Evolutionary conservation across 2,888 invertebrate genomes (phyloP).

Genomic region (Tenthredo scrophulariae): DNA sequence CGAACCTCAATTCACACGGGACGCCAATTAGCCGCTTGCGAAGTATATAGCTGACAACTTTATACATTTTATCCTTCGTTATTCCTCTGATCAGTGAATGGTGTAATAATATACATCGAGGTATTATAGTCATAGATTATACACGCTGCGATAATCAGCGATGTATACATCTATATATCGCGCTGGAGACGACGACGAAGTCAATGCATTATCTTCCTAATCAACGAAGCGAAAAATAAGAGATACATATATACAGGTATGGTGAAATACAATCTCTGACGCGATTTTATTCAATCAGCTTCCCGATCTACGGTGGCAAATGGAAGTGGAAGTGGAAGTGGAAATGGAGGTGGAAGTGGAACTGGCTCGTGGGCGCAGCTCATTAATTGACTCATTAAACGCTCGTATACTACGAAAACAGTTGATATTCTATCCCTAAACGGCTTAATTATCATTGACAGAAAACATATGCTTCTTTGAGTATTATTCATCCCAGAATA

Average conservation of each 20-base stretch:
- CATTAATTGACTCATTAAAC: conserved; percentile 41
- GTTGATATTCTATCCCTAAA: conserved; percentile 11
- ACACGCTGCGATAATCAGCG: neutral
- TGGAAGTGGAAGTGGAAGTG: neutral
- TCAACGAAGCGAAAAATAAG: conserved; percentile 12
- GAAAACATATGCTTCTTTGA: conserved; percentile 30
- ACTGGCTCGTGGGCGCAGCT: conserved; percentile 24
- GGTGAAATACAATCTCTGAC: conserved; percentile 22
- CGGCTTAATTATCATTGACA: conserved; percentile 29
- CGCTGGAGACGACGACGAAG: neutral
- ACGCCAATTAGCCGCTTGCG: conserved; percentile 25
- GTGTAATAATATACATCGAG: conserved; percentile 17
- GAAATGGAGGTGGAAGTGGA: neutral
- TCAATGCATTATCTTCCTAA: conserved; percentile 4
- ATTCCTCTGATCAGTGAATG: conserved; percentile 2
- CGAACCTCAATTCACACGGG: conserved; percentile 22
- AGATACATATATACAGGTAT: neutral
- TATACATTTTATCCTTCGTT: conserved; percentile 18
- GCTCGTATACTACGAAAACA: conserved; percentile 24
- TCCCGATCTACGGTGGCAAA: conserved; percentile 25
- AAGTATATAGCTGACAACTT: conserved; percentile 17
- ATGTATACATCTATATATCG: neutral
- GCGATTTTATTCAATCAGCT: conserved; percentile 32
- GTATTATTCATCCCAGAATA: neutral
- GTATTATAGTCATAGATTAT: conserved; percentile 9